Evolutionary conservation across 2,797 vertebrate species (phyloP).

Genomic region (Columba guinea): DNA sequence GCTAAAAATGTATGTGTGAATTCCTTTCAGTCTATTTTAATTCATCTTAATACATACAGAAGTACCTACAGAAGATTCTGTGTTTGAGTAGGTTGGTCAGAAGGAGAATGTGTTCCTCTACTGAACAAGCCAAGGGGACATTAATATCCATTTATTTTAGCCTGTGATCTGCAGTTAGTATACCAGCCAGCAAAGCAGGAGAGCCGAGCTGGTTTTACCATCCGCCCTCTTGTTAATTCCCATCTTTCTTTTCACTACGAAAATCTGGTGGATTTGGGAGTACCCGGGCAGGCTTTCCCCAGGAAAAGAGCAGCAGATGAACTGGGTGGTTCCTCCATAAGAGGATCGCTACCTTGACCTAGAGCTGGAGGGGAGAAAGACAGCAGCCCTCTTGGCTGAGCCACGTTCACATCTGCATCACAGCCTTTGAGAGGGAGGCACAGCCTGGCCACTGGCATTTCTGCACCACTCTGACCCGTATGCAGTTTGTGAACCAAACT

Average conservation of each 20-base stretch:
- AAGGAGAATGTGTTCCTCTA: background rate
- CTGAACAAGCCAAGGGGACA: background rate
- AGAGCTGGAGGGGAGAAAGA: background rate
- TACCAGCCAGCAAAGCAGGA: background rate
- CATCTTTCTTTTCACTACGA: background rate
- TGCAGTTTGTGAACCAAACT: background rate
- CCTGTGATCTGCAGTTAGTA: background rate
- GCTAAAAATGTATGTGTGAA: background rate
- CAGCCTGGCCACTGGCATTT: background rate
- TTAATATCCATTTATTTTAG: background rate
- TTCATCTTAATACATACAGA: background rate
- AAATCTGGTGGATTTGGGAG: background rate
- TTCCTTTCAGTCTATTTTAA: background rate
- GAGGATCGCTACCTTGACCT: background rate
- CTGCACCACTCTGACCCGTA: background rate
- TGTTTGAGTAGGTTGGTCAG: background rate
- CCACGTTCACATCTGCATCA: accelerated
- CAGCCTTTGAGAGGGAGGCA: background rate
- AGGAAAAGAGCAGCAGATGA: background rate
- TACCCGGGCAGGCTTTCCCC: background rate
- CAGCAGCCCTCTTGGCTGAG: background rate
- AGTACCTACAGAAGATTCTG: background rate
- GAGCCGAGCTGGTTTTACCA: background rate
- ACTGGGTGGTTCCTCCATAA: background rate
- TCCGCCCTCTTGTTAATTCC: background rate